Conservation (phyloP, 2,113 vertebrate genomes). For the Megaleporinus macrocephalus region DNA sequence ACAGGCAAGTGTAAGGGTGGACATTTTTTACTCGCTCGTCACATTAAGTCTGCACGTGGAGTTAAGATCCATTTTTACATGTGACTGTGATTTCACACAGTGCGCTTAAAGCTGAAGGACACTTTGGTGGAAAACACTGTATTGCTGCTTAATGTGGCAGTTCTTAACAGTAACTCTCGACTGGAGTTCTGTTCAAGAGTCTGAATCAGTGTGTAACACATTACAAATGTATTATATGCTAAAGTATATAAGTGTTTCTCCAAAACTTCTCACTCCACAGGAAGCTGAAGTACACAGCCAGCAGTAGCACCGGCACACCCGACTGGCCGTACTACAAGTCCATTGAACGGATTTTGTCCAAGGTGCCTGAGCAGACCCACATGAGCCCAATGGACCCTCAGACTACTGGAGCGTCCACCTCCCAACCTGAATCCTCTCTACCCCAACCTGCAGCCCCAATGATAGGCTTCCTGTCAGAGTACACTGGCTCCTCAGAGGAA, state of each 20-base stretch:
- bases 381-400: slow-evolving; percentile 83
- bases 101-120: background rate
- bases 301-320: slow-evolving; percentile 80
- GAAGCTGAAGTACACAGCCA: slow-evolving; percentile 89
- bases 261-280: slow-evolving; percentile 67
- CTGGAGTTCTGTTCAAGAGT: background rate
- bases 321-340: slow-evolving; percentile 96
- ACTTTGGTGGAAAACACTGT: background rate
- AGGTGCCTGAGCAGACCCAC: slow-evolving; percentile 85
- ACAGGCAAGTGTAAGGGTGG: slow-evolving; percentile 84
- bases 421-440: slow-evolving; percentile 85
- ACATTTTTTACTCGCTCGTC: background rate
- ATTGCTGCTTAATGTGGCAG: background rate
- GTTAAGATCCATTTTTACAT: background rate
- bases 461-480: slow-evolving; percentile 89
- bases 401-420: slow-evolving; percentile 84
- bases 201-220: background rate
- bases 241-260: background rate
- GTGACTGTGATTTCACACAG: background rate
- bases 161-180: too few species aligned
- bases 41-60: background rate
- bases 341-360: slow-evolving; percentile 95
- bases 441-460: slow-evolving; percentile 82
- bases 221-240: background rate
- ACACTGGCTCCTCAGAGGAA: slow-evolving; percentile 94